Percentiles rank a stretch among this genome's conserved stretches.
Conservation (phyloP, 2,888 invertebrate species). For the Melinopterus prodromus region DNA sequence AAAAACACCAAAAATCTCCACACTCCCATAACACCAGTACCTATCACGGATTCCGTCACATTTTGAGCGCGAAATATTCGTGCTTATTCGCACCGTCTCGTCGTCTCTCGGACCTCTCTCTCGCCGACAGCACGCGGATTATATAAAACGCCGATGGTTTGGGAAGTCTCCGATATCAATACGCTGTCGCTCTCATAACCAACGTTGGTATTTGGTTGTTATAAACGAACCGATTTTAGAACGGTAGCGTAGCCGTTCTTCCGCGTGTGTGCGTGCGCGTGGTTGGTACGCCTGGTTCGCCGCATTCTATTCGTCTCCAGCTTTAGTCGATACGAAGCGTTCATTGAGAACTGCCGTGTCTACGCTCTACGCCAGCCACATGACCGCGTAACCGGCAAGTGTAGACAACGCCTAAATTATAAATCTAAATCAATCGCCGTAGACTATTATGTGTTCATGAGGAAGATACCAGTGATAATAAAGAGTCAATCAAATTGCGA, state of each 20-base stretch:
- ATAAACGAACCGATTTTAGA: slow-evolving; percentile 4
- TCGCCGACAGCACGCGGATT: background rate
- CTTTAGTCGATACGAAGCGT: background rate
- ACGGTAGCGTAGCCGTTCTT: background rate
- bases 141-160: background rate
- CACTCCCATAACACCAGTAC: too few species aligned
- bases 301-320: background rate
- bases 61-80: background rate
- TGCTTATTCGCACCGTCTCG: background rate
- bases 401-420: background rate
- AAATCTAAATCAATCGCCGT: background rate
- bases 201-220: background rate
- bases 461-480: background rate
- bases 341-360: background rate
- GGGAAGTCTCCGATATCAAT: background rate
- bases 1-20: background rate
- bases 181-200: background rate
- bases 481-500: background rate
- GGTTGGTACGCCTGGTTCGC: background rate
- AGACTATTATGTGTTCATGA: background rate
- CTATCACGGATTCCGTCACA: background rate
- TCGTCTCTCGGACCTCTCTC: background rate
- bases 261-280: background rate
- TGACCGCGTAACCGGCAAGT: background rate
- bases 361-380: background rate